These are phyloP conservation scores for Mayetiola destructor DNA, from an alignment of 2,888 invertebrate species.

Conservation along the genomic window DNA sequence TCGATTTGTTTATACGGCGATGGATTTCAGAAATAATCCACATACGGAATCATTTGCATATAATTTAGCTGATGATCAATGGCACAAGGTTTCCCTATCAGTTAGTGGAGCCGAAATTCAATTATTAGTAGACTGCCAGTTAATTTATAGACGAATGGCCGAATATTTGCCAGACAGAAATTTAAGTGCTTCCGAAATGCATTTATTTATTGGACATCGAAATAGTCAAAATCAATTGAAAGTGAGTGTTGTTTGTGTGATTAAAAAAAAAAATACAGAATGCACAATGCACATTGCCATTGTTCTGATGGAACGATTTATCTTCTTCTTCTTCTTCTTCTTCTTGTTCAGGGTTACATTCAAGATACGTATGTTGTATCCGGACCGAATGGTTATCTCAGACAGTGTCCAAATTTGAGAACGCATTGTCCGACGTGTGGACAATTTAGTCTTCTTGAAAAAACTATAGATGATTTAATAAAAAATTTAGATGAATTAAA, in stretches of 20 bases:
- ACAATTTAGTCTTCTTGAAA: conserved; percentile 70
- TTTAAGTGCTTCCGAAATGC: conserved; percentile 54
- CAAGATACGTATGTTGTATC: conserved; percentile 76
- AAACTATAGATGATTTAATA: conserved; percentile 65
- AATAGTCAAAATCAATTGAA: conserved; percentile 69
- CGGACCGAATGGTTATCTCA: conserved; percentile 71
- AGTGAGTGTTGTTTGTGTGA: conserved; percentile 37
- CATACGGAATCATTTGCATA: conserved; percentile 78
- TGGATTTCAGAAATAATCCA: conserved; percentile 42
- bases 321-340: not conserved
- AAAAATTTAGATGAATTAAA: conserved; percentile 68
- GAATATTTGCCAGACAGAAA: conserved; percentile 59
- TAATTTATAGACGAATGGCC: conserved; percentile 65
- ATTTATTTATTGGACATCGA: conserved; percentile 79
- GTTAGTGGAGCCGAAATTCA: conserved; percentile 72
- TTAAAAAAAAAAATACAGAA: not conserved
- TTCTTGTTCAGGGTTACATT: conserved; percentile 56
- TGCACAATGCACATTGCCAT: not conserved
- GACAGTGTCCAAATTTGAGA: conserved; percentile 74
- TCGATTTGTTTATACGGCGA: conserved; percentile 58
- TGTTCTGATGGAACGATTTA: not conserved
- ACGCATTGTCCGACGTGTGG: conserved; percentile 83
- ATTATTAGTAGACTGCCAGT: conserved; percentile 74
- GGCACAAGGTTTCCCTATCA: conserved; percentile 75
- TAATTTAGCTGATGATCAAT: conserved; percentile 71